A percentile compares a stretch with the other conserved stretches of the same genome.
Conservation (phyloP, 2,797 vertebrate genomes). For the Rhynchonycteris naso region DNA sequence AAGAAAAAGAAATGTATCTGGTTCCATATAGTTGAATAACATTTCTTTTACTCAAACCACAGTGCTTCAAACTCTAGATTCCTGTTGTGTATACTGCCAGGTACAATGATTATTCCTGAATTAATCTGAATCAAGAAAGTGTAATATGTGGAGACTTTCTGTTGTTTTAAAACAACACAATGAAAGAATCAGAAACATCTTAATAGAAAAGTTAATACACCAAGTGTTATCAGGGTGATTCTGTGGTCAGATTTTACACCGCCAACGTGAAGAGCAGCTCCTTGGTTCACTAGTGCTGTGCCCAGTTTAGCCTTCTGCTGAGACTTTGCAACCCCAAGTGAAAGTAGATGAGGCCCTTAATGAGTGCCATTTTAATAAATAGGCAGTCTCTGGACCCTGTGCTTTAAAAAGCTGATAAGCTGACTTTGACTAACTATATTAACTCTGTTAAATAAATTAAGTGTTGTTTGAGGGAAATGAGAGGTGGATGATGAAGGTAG, state of each 20-base stretch:
- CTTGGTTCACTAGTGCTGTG: fast-evolving
- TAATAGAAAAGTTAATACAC: background rate
- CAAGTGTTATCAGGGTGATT: background rate
- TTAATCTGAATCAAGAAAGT: background rate
- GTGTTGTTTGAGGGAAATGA: background rate
- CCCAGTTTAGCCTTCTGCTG: background rate
- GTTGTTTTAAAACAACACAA: background rate
- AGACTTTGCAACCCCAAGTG: conserved; percentile 46
- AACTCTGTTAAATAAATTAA: conserved; percentile 59
- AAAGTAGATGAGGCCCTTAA: conserved; percentile 65
- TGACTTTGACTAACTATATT: conserved; percentile 71
- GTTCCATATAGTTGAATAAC: background rate
- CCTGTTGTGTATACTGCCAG: background rate
- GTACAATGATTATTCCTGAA: background rate
- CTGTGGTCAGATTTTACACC: background rate
- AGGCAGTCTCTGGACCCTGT: background rate
- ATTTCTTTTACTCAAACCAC: background rate
- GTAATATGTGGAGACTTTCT: background rate
- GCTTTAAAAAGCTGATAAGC: conserved; percentile 69
- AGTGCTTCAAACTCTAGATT: background rate
- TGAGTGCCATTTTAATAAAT: conserved; percentile 58
- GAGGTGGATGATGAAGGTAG: background rate
- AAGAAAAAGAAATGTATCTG: background rate
- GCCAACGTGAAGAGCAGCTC: background rate
- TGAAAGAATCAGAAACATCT: background rate